Percentiles rank a stretch among this genome's conserved stretches.
phyloP scores from a whole-genome alignment of 2,797 vertebrate species.

The Tarsius wallacei region DNA sequence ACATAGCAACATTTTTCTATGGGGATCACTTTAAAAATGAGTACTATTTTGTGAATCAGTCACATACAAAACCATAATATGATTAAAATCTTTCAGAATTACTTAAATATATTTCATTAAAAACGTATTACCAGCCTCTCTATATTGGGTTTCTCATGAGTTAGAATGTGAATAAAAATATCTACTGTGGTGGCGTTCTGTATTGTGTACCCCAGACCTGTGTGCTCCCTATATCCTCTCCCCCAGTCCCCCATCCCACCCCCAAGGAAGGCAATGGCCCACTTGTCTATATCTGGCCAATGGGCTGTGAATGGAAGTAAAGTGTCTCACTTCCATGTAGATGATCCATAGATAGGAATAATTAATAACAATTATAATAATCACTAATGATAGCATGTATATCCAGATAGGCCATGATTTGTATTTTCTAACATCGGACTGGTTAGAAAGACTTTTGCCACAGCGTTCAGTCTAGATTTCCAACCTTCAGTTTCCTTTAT shows the following conservation, averaged over 20 bases:
- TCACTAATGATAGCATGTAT: rapidly evolving
- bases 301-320: not conserved
- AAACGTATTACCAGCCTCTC: not conserved
- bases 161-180: not conserved
- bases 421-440: not conserved
- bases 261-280: rapidly evolving
- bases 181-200: rapidly evolving
- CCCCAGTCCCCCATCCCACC: too few relatives aligned
- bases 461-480: not conserved
- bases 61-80: not conserved
- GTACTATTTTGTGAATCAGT: not conserved
- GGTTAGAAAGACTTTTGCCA: not conserved
- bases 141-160: not conserved
- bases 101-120: not conserved
- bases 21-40: not conserved
- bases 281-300: not conserved
- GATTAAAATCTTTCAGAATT: not conserved
- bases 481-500: not conserved
- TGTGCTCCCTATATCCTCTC: rapidly evolving
- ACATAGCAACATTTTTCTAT: too few relatives aligned
- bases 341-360: not conserved
- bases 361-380: not conserved
- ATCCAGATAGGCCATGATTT: not conserved
- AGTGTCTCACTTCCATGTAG: too few relatives aligned
- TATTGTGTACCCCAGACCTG: rapidly evolving